Evolutionary conservation across 1,140 invertebrate species (phyloP), one percentile per base, ranked within the genome.

Genomic region (Bombus huntii): DNA sequence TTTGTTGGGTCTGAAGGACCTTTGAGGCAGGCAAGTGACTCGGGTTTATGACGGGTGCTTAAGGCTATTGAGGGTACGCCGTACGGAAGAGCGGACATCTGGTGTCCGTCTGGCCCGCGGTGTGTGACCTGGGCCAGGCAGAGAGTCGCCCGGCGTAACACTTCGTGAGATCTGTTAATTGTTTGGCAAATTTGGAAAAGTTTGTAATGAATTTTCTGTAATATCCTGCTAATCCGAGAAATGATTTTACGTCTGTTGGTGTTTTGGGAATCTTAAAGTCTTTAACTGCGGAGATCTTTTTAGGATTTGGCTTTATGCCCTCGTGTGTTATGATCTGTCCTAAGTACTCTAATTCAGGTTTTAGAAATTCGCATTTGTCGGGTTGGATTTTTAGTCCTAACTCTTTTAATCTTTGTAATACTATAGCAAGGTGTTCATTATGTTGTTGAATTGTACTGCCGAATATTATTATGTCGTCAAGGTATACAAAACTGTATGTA

Each of bases 181-280:
- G 57, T n/a, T 77, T 77, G 0, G 28, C 34, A 0, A 62, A 9
- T 62, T 62, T 77, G 1, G 25, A 39, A n/a, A 76, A 76, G 25
- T 62, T 76, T n/a, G 15, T 15, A 15, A 44, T 1, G 3, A 70
- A 83, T 66, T 72, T 83, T 10, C 81, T 57, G 18, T 83, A 83
- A 0, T 75, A 75, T 3, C 81, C 72, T n/a, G 42, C 37, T n/a
- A 83, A 6, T 44, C 59, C 57, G 2, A 83, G 31, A n/a, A 83
- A 75, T 47, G 25, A 42, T 47, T 74, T 65, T n/a, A 83, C 25
- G 1, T 83, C 37, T 25, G 42, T 65, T 22, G 25, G 25, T 8
- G 62, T 83, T 10, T 73, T 72, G 2, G 59, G 81, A 15, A n/a
- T 10, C 22, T 12, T 44, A 13, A 44, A 44, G 42, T 44, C 12